Conservation (phyloP, 2,888 invertebrate species). For the Liopterus haemorrhoidalis region DNA sequence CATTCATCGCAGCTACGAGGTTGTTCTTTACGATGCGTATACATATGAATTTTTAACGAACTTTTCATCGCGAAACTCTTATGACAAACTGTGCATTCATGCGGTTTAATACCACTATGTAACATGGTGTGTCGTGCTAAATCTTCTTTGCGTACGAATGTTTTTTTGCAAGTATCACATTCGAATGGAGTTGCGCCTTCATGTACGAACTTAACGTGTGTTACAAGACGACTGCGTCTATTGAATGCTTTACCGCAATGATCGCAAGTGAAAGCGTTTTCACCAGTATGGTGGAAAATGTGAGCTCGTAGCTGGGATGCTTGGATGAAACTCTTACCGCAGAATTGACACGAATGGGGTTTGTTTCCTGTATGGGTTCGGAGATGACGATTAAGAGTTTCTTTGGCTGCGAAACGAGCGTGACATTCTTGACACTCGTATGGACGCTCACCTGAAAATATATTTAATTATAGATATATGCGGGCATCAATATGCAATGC, state of each 20-base stretch:
- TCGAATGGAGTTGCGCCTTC: conserved; percentile 56
- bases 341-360: conserved; percentile 59
- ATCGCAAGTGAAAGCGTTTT: conserved; percentile 61
- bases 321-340: conserved; percentile 75
- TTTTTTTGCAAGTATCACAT: conserved; percentile 53
- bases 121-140: conserved; percentile 53
- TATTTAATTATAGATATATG: no score
- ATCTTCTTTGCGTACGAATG: conserved; percentile 58
- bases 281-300: conserved; percentile 67
- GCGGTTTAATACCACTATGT: conserved; percentile 55
- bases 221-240: conserved; percentile 46
- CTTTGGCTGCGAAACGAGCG: conserved; percentile 73
- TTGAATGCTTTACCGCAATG: conserved; percentile 49
- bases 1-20: conserved; percentile 74
- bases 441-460: conserved; percentile 49
- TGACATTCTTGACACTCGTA: conserved; percentile 62
- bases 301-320: conserved; percentile 74
- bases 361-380: conserved; percentile 53
- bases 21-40: conserved; percentile 67
- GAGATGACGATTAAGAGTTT: conserved; percentile 54
- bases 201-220: conserved; percentile 58
- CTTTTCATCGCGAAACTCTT: conserved; percentile 64
- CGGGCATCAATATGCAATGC: no score
- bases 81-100: conserved; percentile 48
- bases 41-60: conserved; percentile 63